These are phyloP conservation scores for Euzophera pinguis DNA, from an alignment of 2,888 invertebrate species.

Conservation along the genomic window DNA sequence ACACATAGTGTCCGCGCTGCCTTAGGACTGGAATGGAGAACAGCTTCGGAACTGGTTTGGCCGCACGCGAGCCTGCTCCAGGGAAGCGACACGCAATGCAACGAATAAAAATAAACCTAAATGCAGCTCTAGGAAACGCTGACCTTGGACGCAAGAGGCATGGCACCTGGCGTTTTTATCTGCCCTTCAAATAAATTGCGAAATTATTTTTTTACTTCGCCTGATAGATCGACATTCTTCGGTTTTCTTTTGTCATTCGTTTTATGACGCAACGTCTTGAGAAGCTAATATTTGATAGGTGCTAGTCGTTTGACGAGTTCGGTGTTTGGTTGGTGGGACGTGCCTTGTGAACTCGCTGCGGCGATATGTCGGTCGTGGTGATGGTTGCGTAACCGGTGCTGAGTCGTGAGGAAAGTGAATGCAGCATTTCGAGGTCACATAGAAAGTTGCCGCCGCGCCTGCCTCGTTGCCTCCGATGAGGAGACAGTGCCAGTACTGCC, in stretches of 20 bases:
- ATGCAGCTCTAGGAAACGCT: slow-evolving; percentile 78
- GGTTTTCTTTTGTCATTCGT: slow-evolving; percentile 30
- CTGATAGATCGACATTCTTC: slow-evolving; percentile 26
- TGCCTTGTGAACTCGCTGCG: slow-evolving; percentile 38
- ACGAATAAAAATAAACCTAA: slow-evolving; percentile 76
- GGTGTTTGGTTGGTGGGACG: slow-evolving; percentile 29
- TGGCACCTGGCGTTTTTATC: slow-evolving; percentile 78
- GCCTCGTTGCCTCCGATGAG: slow-evolving; percentile 35
- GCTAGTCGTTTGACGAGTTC: slow-evolving; percentile 38
- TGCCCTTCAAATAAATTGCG: slow-evolving; percentile 71
- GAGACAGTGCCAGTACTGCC: slow-evolving; percentile 32
- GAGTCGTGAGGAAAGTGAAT: slow-evolving; percentile 76
- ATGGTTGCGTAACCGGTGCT: slow-evolving; percentile 74
- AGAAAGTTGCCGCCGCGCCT: slow-evolving; percentile 68
- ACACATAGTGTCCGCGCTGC: slow-evolving; percentile 54
- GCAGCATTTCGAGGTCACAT: slow-evolving; percentile 77
- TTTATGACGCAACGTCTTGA: slow-evolving; percentile 40
- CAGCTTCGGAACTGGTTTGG: slow-evolving; percentile 70
- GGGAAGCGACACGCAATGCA: slow-evolving; percentile 73
- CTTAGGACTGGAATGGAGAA: slow-evolving; percentile 61
- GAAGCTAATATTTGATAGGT: slow-evolving; percentile 36
- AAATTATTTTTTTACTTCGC: slow-evolving; percentile 62
- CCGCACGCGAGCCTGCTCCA: slow-evolving; percentile 71
- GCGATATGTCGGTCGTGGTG: slow-evolving; percentile 66
- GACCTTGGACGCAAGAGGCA: slow-evolving; percentile 74